Percentiles rank a stretch among this genome's conserved stretches.
Evolutionary conservation across 2,113 vertebrate species (phyloP).

Genomic region (Pterocles gutturalis): DNA sequence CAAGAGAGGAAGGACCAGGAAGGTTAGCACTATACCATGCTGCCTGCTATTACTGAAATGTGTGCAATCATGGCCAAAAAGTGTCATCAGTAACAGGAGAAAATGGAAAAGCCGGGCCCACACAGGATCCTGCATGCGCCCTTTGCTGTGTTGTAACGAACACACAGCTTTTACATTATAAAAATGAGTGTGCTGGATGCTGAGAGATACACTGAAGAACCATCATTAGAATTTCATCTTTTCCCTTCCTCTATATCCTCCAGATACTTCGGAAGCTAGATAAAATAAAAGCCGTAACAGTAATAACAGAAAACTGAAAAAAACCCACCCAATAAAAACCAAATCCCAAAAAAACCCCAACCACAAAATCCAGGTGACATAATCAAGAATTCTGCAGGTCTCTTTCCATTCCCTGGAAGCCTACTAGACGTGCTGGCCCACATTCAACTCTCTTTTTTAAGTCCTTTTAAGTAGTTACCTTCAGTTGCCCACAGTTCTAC

Average conservation of each 20-base stretch:
- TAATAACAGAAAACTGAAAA: background rate
- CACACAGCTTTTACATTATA: background rate
- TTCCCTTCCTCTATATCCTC: background rate
- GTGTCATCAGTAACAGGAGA: too few species aligned
- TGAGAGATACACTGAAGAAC: background rate
- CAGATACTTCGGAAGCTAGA: background rate
- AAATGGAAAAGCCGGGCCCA: background rate
- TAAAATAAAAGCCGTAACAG: background rate
- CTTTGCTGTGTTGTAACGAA: background rate
- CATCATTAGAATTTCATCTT: background rate
- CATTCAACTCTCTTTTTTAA: background rate
- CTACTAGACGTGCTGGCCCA: background rate
- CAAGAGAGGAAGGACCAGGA: background rate
- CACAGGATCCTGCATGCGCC: background rate
- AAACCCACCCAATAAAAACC: background rate
- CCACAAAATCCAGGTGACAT: background rate
- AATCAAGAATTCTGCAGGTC: background rate
- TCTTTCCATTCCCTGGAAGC: background rate
- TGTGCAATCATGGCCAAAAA: rapidly evolving
- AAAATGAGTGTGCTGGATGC: background rate
- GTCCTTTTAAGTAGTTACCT: background rate
- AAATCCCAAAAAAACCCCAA: background rate
- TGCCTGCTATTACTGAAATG: rapidly evolving
- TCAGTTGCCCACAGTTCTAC: background rate
- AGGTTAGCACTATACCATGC: background rate